Evolutionary conservation across 2,888 invertebrate genomes (phyloP), one percentile per base, ranked within the genome.

Genomic region (Thereva nobilitata): DNA sequence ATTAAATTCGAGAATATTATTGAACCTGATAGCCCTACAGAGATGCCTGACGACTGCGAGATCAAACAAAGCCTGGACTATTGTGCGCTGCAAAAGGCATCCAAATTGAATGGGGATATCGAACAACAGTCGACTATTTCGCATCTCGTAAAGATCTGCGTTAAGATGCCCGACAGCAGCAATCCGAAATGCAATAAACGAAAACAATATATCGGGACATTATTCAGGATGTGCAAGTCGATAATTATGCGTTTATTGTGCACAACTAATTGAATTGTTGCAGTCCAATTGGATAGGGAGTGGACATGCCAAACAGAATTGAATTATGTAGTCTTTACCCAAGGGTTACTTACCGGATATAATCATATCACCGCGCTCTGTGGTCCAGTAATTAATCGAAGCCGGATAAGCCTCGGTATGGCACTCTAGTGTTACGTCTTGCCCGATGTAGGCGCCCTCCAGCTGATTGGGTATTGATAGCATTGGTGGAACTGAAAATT

Each of bases 361-460:
- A 75, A 94, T 93, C 93, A 94, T 94, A 78, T 93, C 93, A 54
- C 93, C 93, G 68, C 89, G 86, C 75, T 93, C 92, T 5, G 92
- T 93, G 44, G 94, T 93, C 95, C 95, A 95, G 80, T 95, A 95
- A 85, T 94, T 95, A 79, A 95, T 94, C 64, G 95, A 94, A 71
- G 91, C 90, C 42, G 95, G 95, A 80, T 91, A 93, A 50, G 95
- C 94, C 80, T 95, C 95, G 0, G 93, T 93, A 80, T 93, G 91
- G 78, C 95, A 95, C 81, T 93, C 93, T 71, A 95, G 82, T 50
- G 90, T 88, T 68, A 94, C 92, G 78, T 94, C 92, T 81, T 94
- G 93, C 5, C 93, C 93, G 71, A 92, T 82, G 80, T 93, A 92
- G 67, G 93, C 94, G 50, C 90, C 94, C 80, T 94, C 94, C 79